Conservation (phyloP, 1,140 invertebrate species). For the Rhynchophorus ferrugineus region DNA sequence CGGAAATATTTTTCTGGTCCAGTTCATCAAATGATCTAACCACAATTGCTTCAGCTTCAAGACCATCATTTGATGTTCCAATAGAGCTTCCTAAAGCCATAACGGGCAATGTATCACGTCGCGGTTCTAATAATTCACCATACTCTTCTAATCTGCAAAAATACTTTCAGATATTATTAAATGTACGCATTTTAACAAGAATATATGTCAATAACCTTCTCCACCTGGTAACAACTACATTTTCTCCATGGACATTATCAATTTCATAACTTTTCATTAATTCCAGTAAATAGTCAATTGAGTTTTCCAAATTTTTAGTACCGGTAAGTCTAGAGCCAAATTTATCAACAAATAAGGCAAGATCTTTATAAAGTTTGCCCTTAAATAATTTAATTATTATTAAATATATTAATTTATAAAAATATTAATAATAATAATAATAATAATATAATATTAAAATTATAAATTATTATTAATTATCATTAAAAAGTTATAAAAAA, state of each 20-base stretch:
- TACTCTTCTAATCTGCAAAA: conserved; percentile 1
- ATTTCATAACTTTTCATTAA: conserved; percentile 45
- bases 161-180: neutral
- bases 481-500: conserved; percentile 2
- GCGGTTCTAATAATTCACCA: conserved; percentile 38
- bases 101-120: conserved; percentile 50
- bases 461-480: no score
- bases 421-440: no score
- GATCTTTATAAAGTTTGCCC: conserved; percentile 52
- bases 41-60: conserved; percentile 63
- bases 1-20: conserved; percentile 22
- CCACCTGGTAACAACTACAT: conserved; percentile 48
- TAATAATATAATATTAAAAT: no score
- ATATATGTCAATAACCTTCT: conserved; percentile 40
- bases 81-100: conserved; percentile 59
- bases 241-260: conserved; percentile 56
- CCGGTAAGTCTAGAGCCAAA: conserved; percentile 63
- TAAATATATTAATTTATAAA: no score
- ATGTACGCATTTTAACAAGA: no score
- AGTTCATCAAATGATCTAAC: conserved; percentile 61
- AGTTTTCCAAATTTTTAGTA: conserved; percentile 52
- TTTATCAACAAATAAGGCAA: conserved; percentile 60
- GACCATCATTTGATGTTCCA: conserved; percentile 56
- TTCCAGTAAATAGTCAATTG: conserved; percentile 65
- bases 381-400: conserved; percentile 23